Base-by-base conservation (phyloP, 2,797 vertebrate genomes). In the Florisuga fusca region DNA sequence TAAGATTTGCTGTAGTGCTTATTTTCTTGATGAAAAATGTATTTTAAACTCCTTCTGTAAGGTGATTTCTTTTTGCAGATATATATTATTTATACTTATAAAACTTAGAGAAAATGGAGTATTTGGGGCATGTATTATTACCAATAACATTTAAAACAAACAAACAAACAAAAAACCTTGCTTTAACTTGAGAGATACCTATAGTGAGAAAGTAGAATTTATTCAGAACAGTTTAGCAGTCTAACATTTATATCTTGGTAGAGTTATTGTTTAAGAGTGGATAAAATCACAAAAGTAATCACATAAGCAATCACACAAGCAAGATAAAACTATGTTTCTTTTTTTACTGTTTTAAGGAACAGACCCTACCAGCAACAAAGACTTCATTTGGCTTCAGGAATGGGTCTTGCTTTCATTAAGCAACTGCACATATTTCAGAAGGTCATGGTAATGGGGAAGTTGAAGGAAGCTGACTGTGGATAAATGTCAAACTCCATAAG, bases 91-190 rank as follows among this genome's bases (percentile, higher is more conserved):
- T 74, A 48, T 66, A 61, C 4, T 54, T 66, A 31, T 0, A 57
- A 7, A 67, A 78, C 7, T n/a, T 59, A 63, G 0, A 54, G 45
- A 43, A 80, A 71, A 1, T 46, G 10, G 10, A 36, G 4, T 7
- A 26, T 84, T 68, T 72, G 9, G 1, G 4, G 23, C 7, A 10
- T 62, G 71, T 74, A n/a, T 3, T 34, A 33, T 81, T 67, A n/a
- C 4, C 71, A 86, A 84, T 68, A 45, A 8, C 43, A 59, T 34
- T 48, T 61, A 38, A 41, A 53, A 59, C n/a, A n/a, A n/a, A n/a
- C n/a, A n/a, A n/a, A n/a, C n/a, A n/a, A n/a, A n/a, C n/a, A 54
- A 7, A 16, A 31, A 31, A 7, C 3, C 2, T 6, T 43, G 6
- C 71, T 57, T 83, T 76, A 58, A 27, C 9, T 57, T 69, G 6